Evolutionary conservation across 2,113 vertebrate species (phyloP).

Genomic region (Hiodon alosoides): DNA sequence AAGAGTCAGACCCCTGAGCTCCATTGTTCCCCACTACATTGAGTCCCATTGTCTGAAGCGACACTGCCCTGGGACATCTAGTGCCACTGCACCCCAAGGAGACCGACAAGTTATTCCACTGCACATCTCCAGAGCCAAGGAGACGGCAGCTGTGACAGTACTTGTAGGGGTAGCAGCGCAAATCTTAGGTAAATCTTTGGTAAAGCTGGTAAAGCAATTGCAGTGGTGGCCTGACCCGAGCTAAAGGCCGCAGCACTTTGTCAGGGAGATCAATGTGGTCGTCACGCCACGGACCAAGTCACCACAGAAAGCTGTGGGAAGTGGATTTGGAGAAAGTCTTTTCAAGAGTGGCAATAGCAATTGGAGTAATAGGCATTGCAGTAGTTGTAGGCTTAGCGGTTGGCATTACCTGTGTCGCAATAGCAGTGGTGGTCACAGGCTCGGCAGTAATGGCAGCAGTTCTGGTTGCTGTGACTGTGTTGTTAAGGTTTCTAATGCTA

Average conservation of each 20-base stretch:
- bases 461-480: not conserved
- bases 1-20: not conserved
- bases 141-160: not conserved
- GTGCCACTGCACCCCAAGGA: not conserved
- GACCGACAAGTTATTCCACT: not conserved
- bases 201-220: not conserved
- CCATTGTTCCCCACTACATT: constrained; percentile 16
- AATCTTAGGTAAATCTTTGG: not conserved
- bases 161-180: not conserved
- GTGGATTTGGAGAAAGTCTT: not conserved
- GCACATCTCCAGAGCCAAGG: not conserved
- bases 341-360: not conserved
- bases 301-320: not conserved
- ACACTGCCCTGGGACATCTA: not conserved
- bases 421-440: constrained; percentile 5
- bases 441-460: constrained; percentile 2
- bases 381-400: not conserved
- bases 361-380: constrained; percentile 8
- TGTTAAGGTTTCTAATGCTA: constrained; percentile 10
- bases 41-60: constrained; percentile 4
- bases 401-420: constrained; percentile 4
- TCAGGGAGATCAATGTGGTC: not conserved
- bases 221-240: not conserved
- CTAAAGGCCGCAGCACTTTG: not conserved
- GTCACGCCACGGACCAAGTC: not conserved